Evolutionary conservation across 2,113 vertebrate species (phyloP), one percentile per base, ranked within the genome.

Genomic region (Galemys pyrenaicus): DNA sequence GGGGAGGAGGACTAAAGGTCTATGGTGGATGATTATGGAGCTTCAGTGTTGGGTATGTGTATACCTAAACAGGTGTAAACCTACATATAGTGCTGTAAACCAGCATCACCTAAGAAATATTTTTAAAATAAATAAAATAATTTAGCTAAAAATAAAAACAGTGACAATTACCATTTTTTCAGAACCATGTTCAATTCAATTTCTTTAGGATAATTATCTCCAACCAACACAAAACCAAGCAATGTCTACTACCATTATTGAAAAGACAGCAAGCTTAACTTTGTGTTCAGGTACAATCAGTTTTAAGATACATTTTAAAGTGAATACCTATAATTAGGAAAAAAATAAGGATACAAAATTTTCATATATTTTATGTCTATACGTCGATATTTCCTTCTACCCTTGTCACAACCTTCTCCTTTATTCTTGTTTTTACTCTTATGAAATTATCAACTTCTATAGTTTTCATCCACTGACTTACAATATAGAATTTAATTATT

Each of bases 351-450:
- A 54, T 71, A 81, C 46, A 37, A 75, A 44, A 37, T 78, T 19
- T 71, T 62, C 1, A 17, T 62, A 60, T 32, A 56, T 17, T 56
- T 13, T 56, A 68, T 35, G n/a, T 85, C 71, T 54, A 37, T 54
- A 77, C 24, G 13, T 88, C 17, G 35, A 41, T 75, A 85, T 44
- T 95, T 87, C 68, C 67, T 93, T 60, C 60, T 85, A 79, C 3
- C 4, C 39, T 67, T 74, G 39, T 49, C 30, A 84, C 20, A 65
- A 56, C 79, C 80, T 87, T 71, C 73, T 46, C 17, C 30, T 37
- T 90, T 51, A 71, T 88, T 87, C 51, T 81, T 87, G 30, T 81
- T 94, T 95, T 85, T 67, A 84, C 3, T 41, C 85, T 73, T 41
- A 79, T 60, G 32, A 84, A 39, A 15, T 82, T 83, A 89, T 79